A percentile compares a stretch with the other conserved stretches of the same genome.
Evolutionary conservation across 2,888 invertebrate species (phyloP).

Genomic region (Mesorhabditis belari): DNA sequence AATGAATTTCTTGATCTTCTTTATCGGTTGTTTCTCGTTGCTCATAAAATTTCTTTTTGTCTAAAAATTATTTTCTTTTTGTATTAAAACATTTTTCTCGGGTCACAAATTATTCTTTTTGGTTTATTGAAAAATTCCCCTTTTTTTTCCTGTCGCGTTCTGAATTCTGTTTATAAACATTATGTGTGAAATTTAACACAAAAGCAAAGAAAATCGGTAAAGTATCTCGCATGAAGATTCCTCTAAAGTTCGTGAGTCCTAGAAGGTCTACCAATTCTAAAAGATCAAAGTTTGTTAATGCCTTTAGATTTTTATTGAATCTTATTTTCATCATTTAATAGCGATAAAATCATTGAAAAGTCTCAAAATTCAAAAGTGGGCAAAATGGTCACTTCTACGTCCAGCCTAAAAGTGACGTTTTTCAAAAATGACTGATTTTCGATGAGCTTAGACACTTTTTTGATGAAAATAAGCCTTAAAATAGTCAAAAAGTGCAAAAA

Average conservation of each 20-base stretch:
- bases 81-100: not conserved
- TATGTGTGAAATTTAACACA: slow-evolving; percentile 1
- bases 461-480: too few species aligned
- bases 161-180: not conserved
- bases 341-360: slow-evolving; percentile 2
- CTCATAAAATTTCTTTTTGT: not conserved
- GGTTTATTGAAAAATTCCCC: too few species aligned
- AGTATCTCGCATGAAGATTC: too few species aligned
- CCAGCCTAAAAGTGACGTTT: too few species aligned
- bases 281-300: not conserved
- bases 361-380: too few species aligned
- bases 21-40: slow-evolving; percentile 7
- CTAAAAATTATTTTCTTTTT: slow-evolving; percentile 5
- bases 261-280: not conserved
- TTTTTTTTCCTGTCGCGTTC: not conserved
- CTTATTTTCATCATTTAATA: slow-evolving; percentile 2
- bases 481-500: too few species aligned
- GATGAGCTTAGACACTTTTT: too few species aligned
- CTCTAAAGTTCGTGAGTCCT: slow-evolving; percentile 4
- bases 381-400: too few species aligned
- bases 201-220: slow-evolving; percentile 1
- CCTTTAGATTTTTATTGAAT: not conserved
- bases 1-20: slow-evolving; percentile 12
- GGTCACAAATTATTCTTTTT: not conserved
- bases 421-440: too few species aligned